These are phyloP conservation scores for Ephydatia muelleri DNA, from an alignment of 37 sponge, comb jelly and placozoan species.

Conservation along the genomic window DNA sequence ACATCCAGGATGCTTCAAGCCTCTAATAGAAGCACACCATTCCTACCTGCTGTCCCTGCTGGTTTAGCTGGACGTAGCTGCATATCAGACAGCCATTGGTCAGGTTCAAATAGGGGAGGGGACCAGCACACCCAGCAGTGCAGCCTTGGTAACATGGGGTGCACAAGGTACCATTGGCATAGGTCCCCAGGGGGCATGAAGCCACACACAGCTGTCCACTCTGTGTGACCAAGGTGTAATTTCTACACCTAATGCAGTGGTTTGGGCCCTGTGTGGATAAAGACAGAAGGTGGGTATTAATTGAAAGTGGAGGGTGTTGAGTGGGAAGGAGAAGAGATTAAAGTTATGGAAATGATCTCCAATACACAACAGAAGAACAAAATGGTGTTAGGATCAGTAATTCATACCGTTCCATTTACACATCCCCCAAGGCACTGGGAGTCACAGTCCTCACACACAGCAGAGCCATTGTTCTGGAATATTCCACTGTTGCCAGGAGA, in stretches of 20 bases:
- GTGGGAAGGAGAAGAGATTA: background rate
- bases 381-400: background rate
- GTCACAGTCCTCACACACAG: constrained; percentile 52
- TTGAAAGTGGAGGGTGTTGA: background rate
- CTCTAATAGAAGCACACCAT: background rate
- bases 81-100: constrained; percentile 64
- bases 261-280: background rate
- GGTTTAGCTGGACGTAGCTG: constrained; percentile 20
- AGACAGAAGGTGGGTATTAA: background rate
- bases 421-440: constrained; percentile 54
- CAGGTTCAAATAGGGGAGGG: constrained; percentile 43
- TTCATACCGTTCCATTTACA: constrained; percentile 26
- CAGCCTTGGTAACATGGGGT: constrained; percentile 27
- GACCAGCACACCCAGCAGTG: constrained; percentile 74
- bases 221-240: background rate
- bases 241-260: background rate
- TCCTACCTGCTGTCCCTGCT: constrained; percentile 42
- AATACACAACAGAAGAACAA: background rate
- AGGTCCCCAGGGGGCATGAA: background rate
- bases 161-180: background rate
- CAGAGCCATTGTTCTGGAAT: constrained; percentile 10
- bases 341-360: background rate
- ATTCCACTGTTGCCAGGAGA: background rate
- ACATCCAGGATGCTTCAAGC: too few species aligned
- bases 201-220: background rate